Conservation (phyloP, 2,888 invertebrate species). For the Phyllotreta cruciferae region DNA sequence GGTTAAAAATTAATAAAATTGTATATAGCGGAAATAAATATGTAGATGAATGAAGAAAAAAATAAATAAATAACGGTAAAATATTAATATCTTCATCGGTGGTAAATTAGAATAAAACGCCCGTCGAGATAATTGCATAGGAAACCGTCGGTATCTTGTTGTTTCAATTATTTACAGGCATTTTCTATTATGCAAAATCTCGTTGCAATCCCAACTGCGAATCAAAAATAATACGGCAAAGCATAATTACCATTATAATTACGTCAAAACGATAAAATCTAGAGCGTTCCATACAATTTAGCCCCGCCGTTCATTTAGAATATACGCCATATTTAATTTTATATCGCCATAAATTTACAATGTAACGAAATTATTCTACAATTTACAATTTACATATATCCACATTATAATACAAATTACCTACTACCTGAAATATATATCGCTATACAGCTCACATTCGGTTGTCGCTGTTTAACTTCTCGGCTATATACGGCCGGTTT, state of each 20-base stretch:
- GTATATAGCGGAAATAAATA: conserved; percentile 6
- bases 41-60: too few species aligned
- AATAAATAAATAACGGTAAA: not conserved
- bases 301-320: conserved; percentile 34
- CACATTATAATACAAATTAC: conserved; percentile 54
- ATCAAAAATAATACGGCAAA: conserved; percentile 28
- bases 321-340: conserved; percentile 50
- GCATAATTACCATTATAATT: conserved; percentile 37
- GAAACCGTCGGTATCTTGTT: conserved; percentile 24
- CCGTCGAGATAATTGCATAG: conserved; percentile 14
- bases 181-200: conserved; percentile 28
- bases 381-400: conserved; percentile 48
- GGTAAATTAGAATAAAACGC: conserved; percentile 12
- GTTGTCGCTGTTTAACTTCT: conserved; percentile 44
- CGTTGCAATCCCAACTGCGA: conserved; percentile 23
- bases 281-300: conserved; percentile 38
- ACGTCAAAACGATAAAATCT: conserved; percentile 38
- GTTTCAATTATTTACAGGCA: conserved; percentile 24
- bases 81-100: conserved; percentile 1
- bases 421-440: conserved; percentile 47
- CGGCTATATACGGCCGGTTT: conserved; percentile 41
- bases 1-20: too few species aligned
- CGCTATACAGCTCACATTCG: conserved; percentile 40
- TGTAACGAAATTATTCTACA: conserved; percentile 53
- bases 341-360: conserved; percentile 52